Base-by-base conservation (phyloP, 2,113 vertebrate genomes). In the Otus sunia region DNA sequence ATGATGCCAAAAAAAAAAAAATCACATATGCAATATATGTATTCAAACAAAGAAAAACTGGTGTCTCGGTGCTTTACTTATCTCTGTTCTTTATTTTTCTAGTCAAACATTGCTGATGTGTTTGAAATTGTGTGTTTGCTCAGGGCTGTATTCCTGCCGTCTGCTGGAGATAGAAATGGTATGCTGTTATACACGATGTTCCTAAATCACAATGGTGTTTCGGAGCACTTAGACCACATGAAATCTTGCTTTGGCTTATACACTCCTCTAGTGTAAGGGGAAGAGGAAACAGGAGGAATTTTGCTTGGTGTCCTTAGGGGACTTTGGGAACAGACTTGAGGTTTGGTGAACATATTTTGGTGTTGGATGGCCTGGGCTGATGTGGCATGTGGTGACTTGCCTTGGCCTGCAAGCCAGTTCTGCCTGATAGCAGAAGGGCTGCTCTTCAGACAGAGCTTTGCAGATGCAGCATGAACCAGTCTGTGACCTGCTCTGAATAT, bases 1-100 rank as follows among this genome's bases (percentile, higher is more conserved):
- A 50, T 93, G 49, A 68, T 96, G 79, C 94, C 75, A 92, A 96
- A 97, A 94, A 88, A 90, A 92, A 96, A 97, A 55, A 52, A 37
- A 41, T 62, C 79, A 59, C 50, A 16, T 76, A 93, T 88, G 77
- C 82, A 96, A 95, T 95, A 93, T 59, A 96, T 58, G 20, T 92
- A 56, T 96, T 94, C 66, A 92, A 75, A 89, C 41, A 95, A 92
- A 86, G 71, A 43, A 90, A 91, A 88, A 50, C 21, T 56, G 25
- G 29, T 95, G 89, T 95, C 19, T 77, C 1, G 2, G 20, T 86
- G 60, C 76, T 95, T 95, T 74, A 68, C 73, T 96, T 95, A 36
- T 10, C 34, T 80, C 14, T 53, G 0, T 72, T 86, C 21, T 60
- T 39, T 47, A 2, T 36, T 76, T 39, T 82, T 83, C 68, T 86